phyloP scores from a whole-genome alignment of 2,113 vertebrate species.

The Bos indicus region DNA sequence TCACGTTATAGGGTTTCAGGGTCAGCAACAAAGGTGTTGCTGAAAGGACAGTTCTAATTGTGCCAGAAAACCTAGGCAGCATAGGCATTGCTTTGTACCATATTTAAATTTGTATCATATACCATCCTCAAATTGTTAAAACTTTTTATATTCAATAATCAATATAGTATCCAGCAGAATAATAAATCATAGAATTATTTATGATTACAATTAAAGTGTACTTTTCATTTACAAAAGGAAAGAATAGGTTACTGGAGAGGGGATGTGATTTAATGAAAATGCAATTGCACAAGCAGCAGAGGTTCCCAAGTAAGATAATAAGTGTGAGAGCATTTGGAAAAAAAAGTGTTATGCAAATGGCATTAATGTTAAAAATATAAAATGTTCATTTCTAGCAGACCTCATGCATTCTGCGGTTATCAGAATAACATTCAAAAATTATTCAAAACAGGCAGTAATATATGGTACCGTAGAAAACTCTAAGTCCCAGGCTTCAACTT shows the following conservation, averaged over 20 bases:
- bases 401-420: not conserved
- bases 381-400: not conserved
- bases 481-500: not conserved
- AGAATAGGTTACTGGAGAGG: not conserved
- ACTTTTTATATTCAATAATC: slow-evolving; percentile 37
- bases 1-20: not conserved
- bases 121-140: not conserved
- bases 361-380: not conserved
- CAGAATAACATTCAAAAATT: not conserved
- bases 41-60: not conserved
- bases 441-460: not conserved
- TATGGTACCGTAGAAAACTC: not conserved
- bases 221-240: not conserved
- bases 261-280: slow-evolving; percentile 10
- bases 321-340: not conserved
- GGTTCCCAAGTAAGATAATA: not conserved
- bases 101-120: not conserved
- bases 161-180: slow-evolving; percentile 24
- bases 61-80: not conserved
- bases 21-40: not conserved
- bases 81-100: not conserved
- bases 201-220: slow-evolving; percentile 8
- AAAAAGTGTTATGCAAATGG: not conserved
- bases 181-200: slow-evolving; percentile 47
- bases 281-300: not conserved